Evolutionary conservation across 2,797 vertebrate species (phyloP).

Genomic region (Poecilia gillii): DNA sequence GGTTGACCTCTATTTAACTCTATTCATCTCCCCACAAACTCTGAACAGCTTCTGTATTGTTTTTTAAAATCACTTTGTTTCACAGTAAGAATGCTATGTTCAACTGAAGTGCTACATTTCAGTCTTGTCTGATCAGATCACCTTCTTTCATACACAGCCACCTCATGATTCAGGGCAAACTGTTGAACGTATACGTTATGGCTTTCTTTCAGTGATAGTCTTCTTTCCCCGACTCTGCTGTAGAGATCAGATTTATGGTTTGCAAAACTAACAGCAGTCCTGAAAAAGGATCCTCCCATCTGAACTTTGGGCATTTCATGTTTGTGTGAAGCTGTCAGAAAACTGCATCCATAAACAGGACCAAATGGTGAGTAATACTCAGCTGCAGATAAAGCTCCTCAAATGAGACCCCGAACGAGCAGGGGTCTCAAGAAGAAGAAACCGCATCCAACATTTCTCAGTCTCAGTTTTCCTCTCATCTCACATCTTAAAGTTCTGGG

Average conservation of each 20-base stretch:
- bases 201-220: background rate
- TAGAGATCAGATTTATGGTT: background rate
- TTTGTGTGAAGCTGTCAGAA: slow-evolving; percentile 13
- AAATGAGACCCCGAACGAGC: slow-evolving; percentile 20
- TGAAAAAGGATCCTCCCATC: background rate
- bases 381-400: background rate
- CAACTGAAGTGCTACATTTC: background rate
- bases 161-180: background rate
- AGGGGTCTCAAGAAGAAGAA: slow-evolving; percentile 9
- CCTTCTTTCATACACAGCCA: background rate
- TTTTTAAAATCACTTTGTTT: background rate
- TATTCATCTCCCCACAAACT: background rate
- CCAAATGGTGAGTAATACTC: slow-evolving; percentile 44
- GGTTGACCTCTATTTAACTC: background rate
- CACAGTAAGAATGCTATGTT: background rate
- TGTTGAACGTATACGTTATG: background rate
- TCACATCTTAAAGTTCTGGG: slow-evolving; percentile 21
- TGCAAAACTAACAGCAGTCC: background rate
- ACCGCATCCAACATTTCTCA: slow-evolving; percentile 23
- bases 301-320: background rate
- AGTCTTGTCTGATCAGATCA: background rate
- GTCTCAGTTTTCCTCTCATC: slow-evolving; percentile 10
- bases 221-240: background rate
- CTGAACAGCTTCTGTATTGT: background rate
- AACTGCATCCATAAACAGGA: slow-evolving; percentile 46